Base-by-base conservation (phyloP, 2,888 invertebrate species). In the Perithous albicinctus region DNA sequence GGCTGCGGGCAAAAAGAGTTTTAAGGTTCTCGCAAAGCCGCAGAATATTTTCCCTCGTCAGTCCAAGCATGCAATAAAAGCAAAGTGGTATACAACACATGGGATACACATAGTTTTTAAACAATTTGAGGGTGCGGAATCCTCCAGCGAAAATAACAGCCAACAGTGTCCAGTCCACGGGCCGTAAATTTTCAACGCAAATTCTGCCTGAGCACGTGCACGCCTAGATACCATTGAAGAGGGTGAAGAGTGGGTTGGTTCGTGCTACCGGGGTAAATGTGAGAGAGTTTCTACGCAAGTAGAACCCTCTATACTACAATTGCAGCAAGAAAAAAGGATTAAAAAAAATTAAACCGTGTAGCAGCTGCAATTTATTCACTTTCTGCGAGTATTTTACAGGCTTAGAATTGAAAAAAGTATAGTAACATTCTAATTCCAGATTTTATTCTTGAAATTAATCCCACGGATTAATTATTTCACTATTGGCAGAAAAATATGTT, bases 41-140 rank as follows among this genome's bases (percentile, higher is more conserved):
- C 26, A 29, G 41, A 7, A 54, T 41, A 64, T 74, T 43, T 54
- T 54, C 10, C 20, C 41, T 64, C 43, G 15, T 56, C 54, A n/a
- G 54, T 56, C 54, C 54, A n/a, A 32, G 15, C 15, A 15, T 5
- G 32, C 32, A 32, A 59, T 35, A 59, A 78, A 79, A 61, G 63
- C 20, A 63, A 35, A 15, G 51, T 29, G 41, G 56, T 38, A 63
- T 26, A 56, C 7, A 26, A 41, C 26, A 69, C 26, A 48, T 20
- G 15, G 18, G 2, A 18, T 26, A 54, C 85, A 85, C 87, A 89
- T 89, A 89, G 88, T 89, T 89, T 80, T 83, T 82, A 85, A 88
- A 87, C 87, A 88, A 88, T 88, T 88, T 83, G 72, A 80, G 83
- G 85, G 82, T 78, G 26, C 18, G 84, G 84, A 86, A 86, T 85